A percentile compares a stretch with the other conserved stretches of the same genome.
These are phyloP conservation scores for Morone chrysops DNA, from an alignment of 2,113 vertebrate genomes.

Conservation along the genomic window DNA sequence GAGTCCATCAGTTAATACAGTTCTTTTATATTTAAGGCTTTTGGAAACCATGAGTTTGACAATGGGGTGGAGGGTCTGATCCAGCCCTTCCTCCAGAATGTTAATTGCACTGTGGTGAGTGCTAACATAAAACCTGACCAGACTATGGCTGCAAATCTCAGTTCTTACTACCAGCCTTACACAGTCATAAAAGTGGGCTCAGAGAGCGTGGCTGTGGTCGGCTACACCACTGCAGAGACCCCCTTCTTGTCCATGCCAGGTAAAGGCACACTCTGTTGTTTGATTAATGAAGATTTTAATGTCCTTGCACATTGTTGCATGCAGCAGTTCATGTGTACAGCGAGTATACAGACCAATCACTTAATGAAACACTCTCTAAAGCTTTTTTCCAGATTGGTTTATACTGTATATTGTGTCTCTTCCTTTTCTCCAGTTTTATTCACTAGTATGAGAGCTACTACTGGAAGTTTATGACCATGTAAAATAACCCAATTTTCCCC, in stretches of 20 bases:
- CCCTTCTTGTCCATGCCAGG: conserved; percentile 90
- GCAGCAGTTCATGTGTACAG: not conserved
- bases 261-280: conserved; percentile 61
- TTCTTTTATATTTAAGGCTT: conserved; percentile 80
- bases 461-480: not conserved
- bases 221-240: conserved; percentile 92
- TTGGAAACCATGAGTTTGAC: conserved; percentile 97
- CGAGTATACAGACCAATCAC: not conserved
- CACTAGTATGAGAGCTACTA: not conserved
- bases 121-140: conserved; percentile 88
- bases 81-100: conserved; percentile 87
- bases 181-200: conserved; percentile 81
- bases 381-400: not conserved
- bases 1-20: too few relatives aligned
- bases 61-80: conserved; percentile 89
- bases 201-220: conserved; percentile 90
- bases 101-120: conserved; percentile 87
- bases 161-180: conserved; percentile 82
- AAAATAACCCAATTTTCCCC: not conserved
- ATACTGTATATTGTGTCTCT: too few relatives aligned
- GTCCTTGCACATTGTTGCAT: not conserved
- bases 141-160: conserved; percentile 78
- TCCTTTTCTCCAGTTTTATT: not conserved
- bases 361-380: not conserved
- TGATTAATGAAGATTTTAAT: not conserved